These are phyloP conservation scores for Anthonomus grandis DNA, from an alignment of 1,140 invertebrate genomes.

Conservation along the genomic window DNA sequence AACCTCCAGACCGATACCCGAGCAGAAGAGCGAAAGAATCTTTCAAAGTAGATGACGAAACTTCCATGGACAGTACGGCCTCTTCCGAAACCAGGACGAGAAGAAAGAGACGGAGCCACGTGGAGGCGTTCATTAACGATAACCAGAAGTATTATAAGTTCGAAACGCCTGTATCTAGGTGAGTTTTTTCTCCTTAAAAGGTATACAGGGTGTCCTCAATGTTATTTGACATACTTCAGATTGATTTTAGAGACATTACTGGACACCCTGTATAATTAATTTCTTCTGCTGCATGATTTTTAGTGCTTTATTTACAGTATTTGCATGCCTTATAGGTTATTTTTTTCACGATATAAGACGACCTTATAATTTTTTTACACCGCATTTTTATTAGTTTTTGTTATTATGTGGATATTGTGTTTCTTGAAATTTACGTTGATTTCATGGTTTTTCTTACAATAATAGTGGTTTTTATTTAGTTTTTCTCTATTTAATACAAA, in stretches of 20 bases:
- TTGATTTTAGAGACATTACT: too few species aligned
- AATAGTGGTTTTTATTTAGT: too few species aligned
- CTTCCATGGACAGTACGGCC: constrained; percentile 39
- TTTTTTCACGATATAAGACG: constrained; percentile 10
- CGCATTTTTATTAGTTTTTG: too few species aligned
- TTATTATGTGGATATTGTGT: too few species aligned
- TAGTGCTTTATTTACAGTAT: background rate
- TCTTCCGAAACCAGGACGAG: constrained; percentile 35
- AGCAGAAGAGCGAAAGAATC: too few species aligned
- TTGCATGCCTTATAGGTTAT: background rate
- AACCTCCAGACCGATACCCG: constrained; percentile 19
- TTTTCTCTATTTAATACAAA: too few species aligned
- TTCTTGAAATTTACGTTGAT: too few species aligned
- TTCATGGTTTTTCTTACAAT: too few species aligned
- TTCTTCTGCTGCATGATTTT: background rate
- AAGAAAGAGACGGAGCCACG: constrained; percentile 55
- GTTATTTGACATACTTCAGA: too few species aligned
- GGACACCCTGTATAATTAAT: background rate
- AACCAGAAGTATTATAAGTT: constrained; percentile 64
- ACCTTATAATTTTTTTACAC: too few species aligned
- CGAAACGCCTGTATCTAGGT: constrained; percentile 56
- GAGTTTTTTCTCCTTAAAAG: too few species aligned
- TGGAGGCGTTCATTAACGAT: constrained; percentile 58
- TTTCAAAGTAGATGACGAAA: constrained; percentile 39
- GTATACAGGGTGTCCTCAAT: too few species aligned